Evolutionary conservation across 2,797 vertebrate genomes (phyloP), one percentile per base, ranked within the genome.

Genomic region (Moxostoma hubbsi): DNA sequence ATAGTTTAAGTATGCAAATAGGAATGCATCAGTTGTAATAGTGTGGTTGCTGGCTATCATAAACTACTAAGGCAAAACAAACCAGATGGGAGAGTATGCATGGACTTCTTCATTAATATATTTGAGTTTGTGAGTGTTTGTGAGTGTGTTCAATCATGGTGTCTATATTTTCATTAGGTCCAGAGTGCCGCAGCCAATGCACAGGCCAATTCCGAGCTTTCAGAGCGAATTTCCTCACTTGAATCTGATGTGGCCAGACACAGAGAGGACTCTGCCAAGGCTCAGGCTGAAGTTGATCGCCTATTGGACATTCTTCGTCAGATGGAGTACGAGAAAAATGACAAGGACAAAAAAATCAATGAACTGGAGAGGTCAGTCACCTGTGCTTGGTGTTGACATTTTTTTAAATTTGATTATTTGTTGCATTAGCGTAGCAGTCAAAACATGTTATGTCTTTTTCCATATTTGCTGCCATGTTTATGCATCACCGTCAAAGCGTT

Each of bases 281-380:
- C 97, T 8, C 98, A 99, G 87, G 94, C 96, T 1, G 98, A 99
- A 92, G 98, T 99, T 73, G 98, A 99, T 89, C 97, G 97, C 65
- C 93, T 99, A 4, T 89, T 99, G 62, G 98, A 99, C 83, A 99
- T 99, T 88, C 90, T 99, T 46, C 95, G 97, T 63, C 98, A 99
- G 91, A 98, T 99, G 94, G 98, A 99, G 87, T 99, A 98, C 45
- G 98, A 99, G 94, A 99, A 99, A 91, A 98, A 99, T 5, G 98
- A 99, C 89, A 99, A 99, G 88, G 98, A 99, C 86, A 98, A 96
- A 88, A 98, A 97, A 92, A 99, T 99, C 86, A 96, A 87, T 58
- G 98, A 99, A 77, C 92, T 99, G 61, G 98, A 99, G 90, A 98
- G 95, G 98, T 99, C 85, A 90, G 92, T 86, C 53, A 7, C 18